Percentiles rank a stretch among this genome's conserved stretches.
Evolutionary conservation across 2,797 vertebrate species (phyloP).

Genomic region (Alectoris magna): DNA sequence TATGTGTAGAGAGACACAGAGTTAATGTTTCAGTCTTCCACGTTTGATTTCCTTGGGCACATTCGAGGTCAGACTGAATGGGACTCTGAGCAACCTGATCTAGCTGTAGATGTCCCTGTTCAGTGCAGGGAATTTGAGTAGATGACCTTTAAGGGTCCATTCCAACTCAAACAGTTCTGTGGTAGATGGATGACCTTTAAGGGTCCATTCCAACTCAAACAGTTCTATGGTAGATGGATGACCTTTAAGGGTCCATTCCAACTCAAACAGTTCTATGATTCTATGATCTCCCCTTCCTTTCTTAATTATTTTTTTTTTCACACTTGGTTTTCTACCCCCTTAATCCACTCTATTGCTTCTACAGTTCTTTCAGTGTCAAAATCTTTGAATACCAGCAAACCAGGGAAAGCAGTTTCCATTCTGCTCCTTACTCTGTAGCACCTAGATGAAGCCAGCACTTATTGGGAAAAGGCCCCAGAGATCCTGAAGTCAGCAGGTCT

Average conservation of each 20-base stretch:
- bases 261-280: too few species aligned
- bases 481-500: slow-evolving; percentile 25
- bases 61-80: too few species aligned
- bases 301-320: neutral
- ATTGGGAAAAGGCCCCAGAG: neutral
- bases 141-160: too few species aligned
- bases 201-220: too few species aligned
- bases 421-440: neutral
- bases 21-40: neutral
- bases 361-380: neutral
- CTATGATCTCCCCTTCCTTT: neutral
- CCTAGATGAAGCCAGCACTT: neutral
- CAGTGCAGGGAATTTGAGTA: too few species aligned
- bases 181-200: too few species aligned
- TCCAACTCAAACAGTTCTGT: too few species aligned
- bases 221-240: too few species aligned
- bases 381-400: neutral
- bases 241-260: too few species aligned
- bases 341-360: neutral
- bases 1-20: neutral
- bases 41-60: neutral
- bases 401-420: neutral
- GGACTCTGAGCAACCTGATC: too few species aligned
- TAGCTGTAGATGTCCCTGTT: too few species aligned
- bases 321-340: neutral